Evolutionary conservation across 1,140 invertebrate genomes (phyloP), one percentile per base, ranked within the genome.

Genomic region (Drosophila parabipectinata): DNA sequence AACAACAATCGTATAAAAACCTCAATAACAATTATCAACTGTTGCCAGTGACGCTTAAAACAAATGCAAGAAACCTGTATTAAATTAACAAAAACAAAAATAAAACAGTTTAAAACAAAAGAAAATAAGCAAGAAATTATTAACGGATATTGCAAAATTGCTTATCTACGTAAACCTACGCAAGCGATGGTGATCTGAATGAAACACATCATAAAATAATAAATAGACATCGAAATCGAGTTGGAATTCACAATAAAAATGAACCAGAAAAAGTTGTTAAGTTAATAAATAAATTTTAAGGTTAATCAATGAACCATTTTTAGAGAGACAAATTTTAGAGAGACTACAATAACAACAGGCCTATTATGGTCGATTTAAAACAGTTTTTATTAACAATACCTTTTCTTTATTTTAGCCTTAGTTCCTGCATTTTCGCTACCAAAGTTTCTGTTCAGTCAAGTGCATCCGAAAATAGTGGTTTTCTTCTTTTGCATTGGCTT

Each of bases 1-100:
- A 72, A 15, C 41, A 75, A 55, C 62, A 68, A 61, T 55, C 68
- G 39, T 47, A 72, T 72, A 72, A 71, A 68, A 80, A 77, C 68
- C 68, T 81, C 73, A 81, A 68, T 81, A 81, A 77, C 79, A 81
- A 81, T 77, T 81, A 81, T 73, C 78, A 72, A 60, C 58, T 73
- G 78, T 39, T 55, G 52, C 63, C 63, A 71, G 73, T 62, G 64
- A 59, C 77, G 60, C 72, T 45, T 52, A 55, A 63, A 74, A 47
- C 61, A 50, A 72, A 62, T 66, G 64, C 64, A 68, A 57, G 37
- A 79, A 69, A 69, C 63, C 64, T 68, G 66, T 72, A 72, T 58
- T 56, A 60, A 72, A 76, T 21, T 39, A 44, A 28, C 54, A 56
- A 62, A 64, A 56, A 12, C 5, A 37, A 59, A 56, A 59, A 48